Evolutionary conservation across 53 echinoderm and acorn worm species (phyloP).

Genomic region (Pentamera pediparva): DNA sequence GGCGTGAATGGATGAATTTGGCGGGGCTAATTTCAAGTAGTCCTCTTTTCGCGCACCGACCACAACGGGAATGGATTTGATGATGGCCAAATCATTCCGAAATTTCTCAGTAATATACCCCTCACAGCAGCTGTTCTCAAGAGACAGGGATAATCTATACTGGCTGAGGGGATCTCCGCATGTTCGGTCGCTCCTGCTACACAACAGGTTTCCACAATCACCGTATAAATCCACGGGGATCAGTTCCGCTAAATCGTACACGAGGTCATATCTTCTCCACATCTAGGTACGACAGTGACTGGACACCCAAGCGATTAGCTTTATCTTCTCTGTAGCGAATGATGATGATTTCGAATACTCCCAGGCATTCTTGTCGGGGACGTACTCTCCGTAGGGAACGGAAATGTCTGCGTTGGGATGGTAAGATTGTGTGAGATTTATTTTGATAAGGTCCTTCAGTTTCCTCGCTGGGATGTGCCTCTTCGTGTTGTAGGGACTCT

Average conservation of each 20-base stretch:
- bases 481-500: conserved; percentile 10
- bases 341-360: no score
- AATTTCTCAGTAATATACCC: conserved; percentile 65
- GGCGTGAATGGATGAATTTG: conserved; percentile 54
- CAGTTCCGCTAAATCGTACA: conserved; percentile 29
- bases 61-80: conserved; percentile 54
- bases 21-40: conserved; percentile 43
- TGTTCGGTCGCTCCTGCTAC: no score
- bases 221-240: conserved; percentile 51
- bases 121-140: conserved; percentile 61
- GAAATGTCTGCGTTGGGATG: conserved; percentile 12
- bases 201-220: conserved; percentile 55
- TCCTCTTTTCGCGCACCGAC: conserved; percentile 47
- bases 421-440: conserved; percentile 11
- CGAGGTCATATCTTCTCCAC: conserved; percentile 52
- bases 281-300: conserved; percentile 59
- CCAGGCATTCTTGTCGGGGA: background rate
- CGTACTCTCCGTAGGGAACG: conserved; percentile 13
- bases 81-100: conserved; percentile 36
- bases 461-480: background rate
- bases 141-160: conserved; percentile 53
- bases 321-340: no score
- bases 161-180: conserved; percentile 29
- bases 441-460: background rate
- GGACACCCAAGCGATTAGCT: conserved; percentile 53